Base-by-base conservation (phyloP, 1,140 invertebrate species). In the Dendrolimus kikuchii region DNA sequence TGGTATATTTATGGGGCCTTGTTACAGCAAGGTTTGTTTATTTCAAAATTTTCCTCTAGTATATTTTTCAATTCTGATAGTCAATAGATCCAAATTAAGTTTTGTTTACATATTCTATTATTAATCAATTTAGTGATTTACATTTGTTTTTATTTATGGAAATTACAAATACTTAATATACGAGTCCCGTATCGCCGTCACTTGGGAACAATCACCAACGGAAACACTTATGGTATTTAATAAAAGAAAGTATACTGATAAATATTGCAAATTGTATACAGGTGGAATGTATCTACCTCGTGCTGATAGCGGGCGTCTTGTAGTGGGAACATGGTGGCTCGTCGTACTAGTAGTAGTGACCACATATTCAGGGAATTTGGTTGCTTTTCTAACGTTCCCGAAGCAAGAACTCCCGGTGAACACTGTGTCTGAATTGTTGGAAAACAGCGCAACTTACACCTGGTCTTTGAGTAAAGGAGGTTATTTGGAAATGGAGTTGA, bases 311-410 rank as follows among this genome's bases (percentile, higher is more conserved):
- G 95, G 95, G n/a, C 89, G 96, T n/a, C 70, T 97, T 4, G 87
- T 98, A 1, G 91, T 98, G 0, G 95, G 94, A 0, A 92, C 95
- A 5, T 98, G 96, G 96, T 98, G 96, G 96, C 76, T 98, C 7
- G 94, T 96, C 7, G 95, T 96, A 4, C 90, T 98, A 53, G 93
- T 98, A 0, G 88, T 97, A 0, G 93, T 97, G 0, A 97, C 96
- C 4, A 97, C 95, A 0, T 99, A 98, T 81, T 96, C 94, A 42
- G 96, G 96, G 5, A 97, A 96, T 81, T 89, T 98, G 37, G 96
- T 98, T 0, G 96, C 96, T 5, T 97, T 97, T 73, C 89, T 99
- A 6, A 98, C 97, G 0, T 98, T 98, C 74, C 96, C 96, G 0
- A 93, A 94, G 76, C 93, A 95, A 69, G 93, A 96, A 69, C 89